phyloP scores from a whole-genome alignment of 30 jellyfish, hydroid and myxozoan species.

The Hydractinia symbiolongicarpus region DNA sequence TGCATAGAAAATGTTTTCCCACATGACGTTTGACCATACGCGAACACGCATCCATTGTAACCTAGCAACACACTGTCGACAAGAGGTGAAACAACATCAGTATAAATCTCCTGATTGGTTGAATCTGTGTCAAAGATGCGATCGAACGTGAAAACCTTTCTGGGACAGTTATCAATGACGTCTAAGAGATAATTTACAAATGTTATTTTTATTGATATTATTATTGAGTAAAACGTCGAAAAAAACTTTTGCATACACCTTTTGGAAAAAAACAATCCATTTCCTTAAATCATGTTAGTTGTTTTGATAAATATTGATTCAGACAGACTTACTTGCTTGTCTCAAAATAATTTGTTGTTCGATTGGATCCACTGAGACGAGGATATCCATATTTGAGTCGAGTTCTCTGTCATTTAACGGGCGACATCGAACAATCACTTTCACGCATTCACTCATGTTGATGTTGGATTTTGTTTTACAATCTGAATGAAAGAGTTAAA shows the following conservation, averaged over 20 bases:
- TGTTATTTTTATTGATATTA: no score
- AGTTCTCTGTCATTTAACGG: conserved; percentile 74
- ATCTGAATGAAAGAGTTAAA: no score
- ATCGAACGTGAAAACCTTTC: conserved; percentile 85
- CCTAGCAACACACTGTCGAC: conserved; percentile 93
- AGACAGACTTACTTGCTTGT: conserved; percentile 17
- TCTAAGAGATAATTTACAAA: not conserved
- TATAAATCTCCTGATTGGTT: conserved; percentile 83
- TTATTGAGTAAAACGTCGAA: no score
- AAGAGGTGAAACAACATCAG: conserved; percentile 81
- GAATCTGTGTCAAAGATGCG: conserved; percentile 84
- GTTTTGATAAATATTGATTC: not conserved
- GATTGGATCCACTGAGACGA: conserved; percentile 74
- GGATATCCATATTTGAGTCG: conserved; percentile 31
- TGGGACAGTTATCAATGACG: conserved; percentile 44
- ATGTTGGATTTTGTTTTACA: conserved; percentile 35
- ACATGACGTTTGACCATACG: conserved; percentile 97
- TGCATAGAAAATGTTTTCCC: conserved; percentile 98
- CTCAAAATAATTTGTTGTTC: conserved; percentile 75
- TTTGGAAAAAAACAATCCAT: not conserved
- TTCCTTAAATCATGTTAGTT: not conserved
- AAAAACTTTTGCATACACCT: no score
- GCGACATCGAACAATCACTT: conserved; percentile 89
- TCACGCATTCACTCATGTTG: conserved; percentile 92
- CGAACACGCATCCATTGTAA: conserved; percentile 94